phyloP scores from a whole-genome alignment of 2,797 vertebrate genomes.

The Neosilurus mollespiculum region DNA sequence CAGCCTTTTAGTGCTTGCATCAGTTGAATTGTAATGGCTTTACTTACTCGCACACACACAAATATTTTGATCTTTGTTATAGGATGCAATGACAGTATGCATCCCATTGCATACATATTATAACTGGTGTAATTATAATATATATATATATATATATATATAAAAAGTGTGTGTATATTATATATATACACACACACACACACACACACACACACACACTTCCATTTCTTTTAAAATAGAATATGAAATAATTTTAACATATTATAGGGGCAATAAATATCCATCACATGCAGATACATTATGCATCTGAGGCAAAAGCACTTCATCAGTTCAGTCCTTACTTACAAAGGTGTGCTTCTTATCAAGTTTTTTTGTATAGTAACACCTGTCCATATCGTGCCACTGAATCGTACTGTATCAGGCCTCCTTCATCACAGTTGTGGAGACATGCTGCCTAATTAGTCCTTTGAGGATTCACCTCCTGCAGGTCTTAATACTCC shows the following conservation, averaged over 20 bases:
- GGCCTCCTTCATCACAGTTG: background rate
- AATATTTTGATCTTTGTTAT: background rate
- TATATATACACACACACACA: no score
- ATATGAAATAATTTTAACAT: background rate
- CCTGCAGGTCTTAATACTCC: background rate
- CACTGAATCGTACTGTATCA: background rate
- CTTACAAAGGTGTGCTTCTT: slow-evolving; percentile 2
- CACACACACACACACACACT: no score
- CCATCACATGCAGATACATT: background rate
- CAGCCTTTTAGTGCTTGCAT: background rate
- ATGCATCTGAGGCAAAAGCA: slow-evolving; percentile 12
- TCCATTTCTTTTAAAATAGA: background rate
- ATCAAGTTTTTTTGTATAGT: background rate
- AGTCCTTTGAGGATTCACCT: background rate
- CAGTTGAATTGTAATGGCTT: background rate
- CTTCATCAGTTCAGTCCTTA: background rate
- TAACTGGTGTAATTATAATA: no score
- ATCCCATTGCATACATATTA: no score
- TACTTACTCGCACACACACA: background rate
- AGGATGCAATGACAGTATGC: no score
- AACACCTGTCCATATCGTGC: slow-evolving; percentile 3
- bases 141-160: no score
- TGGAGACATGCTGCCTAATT: background rate
- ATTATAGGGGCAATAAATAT: background rate
- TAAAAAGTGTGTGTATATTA: no score